Evolutionary conservation across 1,140 invertebrate genomes (phyloP).

Genomic region (Berghia stephanieae): DNA sequence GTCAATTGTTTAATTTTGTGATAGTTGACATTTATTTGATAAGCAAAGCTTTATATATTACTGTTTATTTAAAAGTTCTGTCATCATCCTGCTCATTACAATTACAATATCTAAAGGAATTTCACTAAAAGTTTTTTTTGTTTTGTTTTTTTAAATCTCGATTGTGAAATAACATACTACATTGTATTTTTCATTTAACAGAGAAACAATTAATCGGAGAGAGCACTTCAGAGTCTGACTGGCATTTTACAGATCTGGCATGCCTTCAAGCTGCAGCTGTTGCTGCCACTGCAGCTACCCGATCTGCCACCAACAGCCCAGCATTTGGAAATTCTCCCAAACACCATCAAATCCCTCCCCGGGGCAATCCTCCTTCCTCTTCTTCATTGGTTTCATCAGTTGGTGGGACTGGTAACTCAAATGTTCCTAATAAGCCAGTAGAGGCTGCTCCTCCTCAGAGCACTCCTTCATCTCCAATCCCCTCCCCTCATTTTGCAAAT

Average conservation of each 20-base stretch:
- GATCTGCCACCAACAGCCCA: conserved; percentile 46
- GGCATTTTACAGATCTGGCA: conserved; percentile 77
- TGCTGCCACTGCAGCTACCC: conserved; percentile 34
- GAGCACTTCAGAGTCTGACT: conserved; percentile 63
- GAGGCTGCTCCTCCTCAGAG: conserved; percentile 53
- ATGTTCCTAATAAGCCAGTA: conserved; percentile 29
- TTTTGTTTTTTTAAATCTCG: no score
- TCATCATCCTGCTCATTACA: no score
- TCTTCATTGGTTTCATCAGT: conserved; percentile 40
- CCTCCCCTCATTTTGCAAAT: conserved; percentile 39
- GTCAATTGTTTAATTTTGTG: no score
- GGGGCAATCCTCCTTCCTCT: conserved; percentile 59
- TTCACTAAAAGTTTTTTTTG: no score
- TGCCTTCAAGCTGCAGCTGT: conserved; percentile 26
- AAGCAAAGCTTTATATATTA: no score
- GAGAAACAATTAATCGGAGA: conserved; percentile 74
- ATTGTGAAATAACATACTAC: no score
- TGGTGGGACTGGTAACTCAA: not conserved
- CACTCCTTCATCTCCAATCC: conserved; percentile 57
- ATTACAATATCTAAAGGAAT: no score
- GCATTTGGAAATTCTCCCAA: conserved; percentile 53
- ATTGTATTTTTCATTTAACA: no score
- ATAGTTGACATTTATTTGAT: no score
- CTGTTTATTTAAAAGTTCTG: no score
- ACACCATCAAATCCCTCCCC: conserved; percentile 57